phyloP scores from a whole-genome alignment of 1,140 invertebrate genomes.

The Drosophila serrata region DNA sequence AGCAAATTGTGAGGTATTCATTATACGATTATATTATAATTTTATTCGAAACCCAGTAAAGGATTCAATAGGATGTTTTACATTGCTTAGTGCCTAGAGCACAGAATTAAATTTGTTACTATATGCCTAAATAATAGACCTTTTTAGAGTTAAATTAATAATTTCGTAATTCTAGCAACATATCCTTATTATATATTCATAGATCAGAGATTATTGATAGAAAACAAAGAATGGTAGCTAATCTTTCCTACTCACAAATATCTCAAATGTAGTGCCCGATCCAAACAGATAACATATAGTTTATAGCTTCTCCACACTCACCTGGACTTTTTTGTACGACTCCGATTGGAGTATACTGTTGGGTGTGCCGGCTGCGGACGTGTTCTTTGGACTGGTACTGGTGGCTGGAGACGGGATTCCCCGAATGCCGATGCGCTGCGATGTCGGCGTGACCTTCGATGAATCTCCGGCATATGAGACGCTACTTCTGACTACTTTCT shows the following conservation, averaged over 20 bases:
- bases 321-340: conserved; percentile 76
- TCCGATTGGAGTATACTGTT: conserved; percentile 69
- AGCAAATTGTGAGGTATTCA: not conserved
- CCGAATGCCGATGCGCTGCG: conserved; percentile 30
- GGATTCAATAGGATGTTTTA: too few species aligned
- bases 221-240: too few species aligned
- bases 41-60: too few species aligned
- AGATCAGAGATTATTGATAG: not conserved
- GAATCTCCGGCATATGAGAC: conserved; percentile 14
- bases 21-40: too few species aligned
- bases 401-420: not conserved
- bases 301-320: conserved; percentile 10
- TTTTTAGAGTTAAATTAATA: not conserved
- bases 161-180: not conserved
- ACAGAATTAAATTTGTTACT: too few species aligned
- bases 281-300: not conserved
- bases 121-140: too few species aligned
- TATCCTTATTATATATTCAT: not conserved
- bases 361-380: not conserved
- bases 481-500: conserved; percentile 10
- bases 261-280: not conserved
- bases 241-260: not conserved
- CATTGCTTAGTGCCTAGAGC: too few species aligned
- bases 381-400: conserved; percentile 8
- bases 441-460: conserved; percentile 19